Evolutionary conservation across 2,888 invertebrate species (phyloP), one percentile per base, ranked within the genome.

Genomic region (Hedychridium roseum): DNA sequence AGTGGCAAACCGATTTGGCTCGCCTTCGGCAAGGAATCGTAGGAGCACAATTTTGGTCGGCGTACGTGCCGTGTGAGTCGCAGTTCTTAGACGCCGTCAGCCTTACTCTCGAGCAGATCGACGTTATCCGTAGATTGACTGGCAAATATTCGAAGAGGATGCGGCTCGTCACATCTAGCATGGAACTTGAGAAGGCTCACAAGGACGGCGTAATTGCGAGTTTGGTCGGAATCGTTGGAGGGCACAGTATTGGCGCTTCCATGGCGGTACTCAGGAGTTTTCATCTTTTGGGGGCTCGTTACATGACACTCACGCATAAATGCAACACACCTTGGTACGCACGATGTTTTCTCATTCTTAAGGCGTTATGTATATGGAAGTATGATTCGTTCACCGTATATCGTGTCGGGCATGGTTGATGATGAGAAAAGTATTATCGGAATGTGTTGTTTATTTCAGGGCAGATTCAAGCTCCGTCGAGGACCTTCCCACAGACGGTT

Each of bases 81-180:
- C 87, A 87, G 65, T 84, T 84, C 64, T 80, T 85, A 60, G 87
- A 88, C 66, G 86, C 88, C 0, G 86, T 88, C 1, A 85, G 87
- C 61, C 79, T 85, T 12, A 85, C 86, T 0, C 72, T 88, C 43
- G 88, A 88, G 64, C 88, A 88, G 59, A 84, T 87, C 37, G 88
- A 88, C 70, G 81, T 85, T 50, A 86, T 87, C 23, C 82, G 83
- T 57, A 80, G 87, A 16, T 81, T 86, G 15, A 82, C 85, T 0
- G 74, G 80, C 0, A 82, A 82, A 54, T 83, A 83, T 42, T 69
- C 79, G 3, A 79, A 80, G 34, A 77, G 79, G 3, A 80, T 85
- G 74, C 79, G 81, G 43, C 80, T 85, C 48, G 85, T 84, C 2
- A 81, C 82, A 18, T 82, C 82, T 1, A 84, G 84, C 37, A 78